These are phyloP conservation scores for Melitaea cinxia DNA, from an alignment of 1,140 invertebrate genomes.

Conservation along the genomic window DNA sequence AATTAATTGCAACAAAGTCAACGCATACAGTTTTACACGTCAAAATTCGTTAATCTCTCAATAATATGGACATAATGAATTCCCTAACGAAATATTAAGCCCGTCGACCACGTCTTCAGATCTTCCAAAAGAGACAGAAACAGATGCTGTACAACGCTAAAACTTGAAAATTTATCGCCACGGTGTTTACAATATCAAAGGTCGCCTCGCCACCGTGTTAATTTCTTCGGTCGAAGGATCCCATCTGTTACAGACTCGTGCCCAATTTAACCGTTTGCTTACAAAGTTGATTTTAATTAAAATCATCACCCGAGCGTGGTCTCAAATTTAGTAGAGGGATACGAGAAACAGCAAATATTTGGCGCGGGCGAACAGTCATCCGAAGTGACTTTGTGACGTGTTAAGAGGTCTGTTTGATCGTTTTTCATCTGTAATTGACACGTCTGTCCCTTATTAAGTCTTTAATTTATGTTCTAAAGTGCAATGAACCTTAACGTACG, in stretches of 20 bases:
- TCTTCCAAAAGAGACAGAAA: no score
- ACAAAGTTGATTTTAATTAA: constrained; percentile 34
- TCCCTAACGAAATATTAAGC: no score
- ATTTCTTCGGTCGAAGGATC: constrained; percentile 16
- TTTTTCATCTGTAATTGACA: not conserved
- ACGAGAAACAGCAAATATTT: constrained; percentile 20
- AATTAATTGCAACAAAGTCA: no score
- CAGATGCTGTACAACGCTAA: not conserved
- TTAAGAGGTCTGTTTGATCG: constrained; percentile 9
- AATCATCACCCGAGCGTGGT: constrained; percentile 27
- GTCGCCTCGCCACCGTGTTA: constrained; percentile 3
- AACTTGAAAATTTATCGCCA: not conserved
- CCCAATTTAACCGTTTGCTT: constrained; percentile 20
- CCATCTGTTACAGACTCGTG: constrained; percentile 29
- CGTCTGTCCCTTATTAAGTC: not conserved
- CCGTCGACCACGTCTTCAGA: no score
- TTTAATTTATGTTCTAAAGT: not conserved
- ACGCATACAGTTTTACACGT: no score
- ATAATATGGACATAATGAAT: no score
- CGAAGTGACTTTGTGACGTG: constrained; percentile 8
- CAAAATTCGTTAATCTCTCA: no score
- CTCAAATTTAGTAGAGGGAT: constrained; percentile 22
- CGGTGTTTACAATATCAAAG: not conserved
- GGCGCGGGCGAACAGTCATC: constrained; percentile 1
- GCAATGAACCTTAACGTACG: no score